Base-by-base conservation (phyloP, 2,113 vertebrate species). In the Eupsittula cactorum region DNA sequence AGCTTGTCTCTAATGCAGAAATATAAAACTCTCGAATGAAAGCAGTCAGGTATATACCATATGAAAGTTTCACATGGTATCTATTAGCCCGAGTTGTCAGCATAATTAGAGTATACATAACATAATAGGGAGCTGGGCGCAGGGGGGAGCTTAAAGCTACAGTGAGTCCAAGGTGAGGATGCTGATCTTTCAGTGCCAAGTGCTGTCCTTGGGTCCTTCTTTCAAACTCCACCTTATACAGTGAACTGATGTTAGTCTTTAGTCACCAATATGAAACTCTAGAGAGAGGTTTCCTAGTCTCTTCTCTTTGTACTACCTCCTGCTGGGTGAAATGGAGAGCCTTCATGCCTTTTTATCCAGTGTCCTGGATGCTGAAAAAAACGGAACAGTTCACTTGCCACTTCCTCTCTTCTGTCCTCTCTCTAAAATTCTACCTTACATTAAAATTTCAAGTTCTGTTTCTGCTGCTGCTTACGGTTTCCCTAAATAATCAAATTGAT, bases 11-110 rank as follows among this genome's bases (percentile, higher is more conserved):
- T 44, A 92, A 41, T 2, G 16, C 57, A 4, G 18, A 42, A 71
- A 50, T 35, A 74, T 2, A 67, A 63, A 73, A 69, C 23, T 76
- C 49, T 63, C 52, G 8, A 57, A 23, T n/a, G 44, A 64, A 7
- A 12, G 16, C 3, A 65, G 20, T 46, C 15, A 69, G 23, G 35
- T 5, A n/a, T 0, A 80, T 59, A 44, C 8, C 20, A 25, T 3
- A 33, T 18, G 17, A 23, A 71, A 69, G 13, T 28, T 81, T 29
- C 19, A 67, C 13, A 23, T 39, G 29, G 23, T 27, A 80, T n/a
- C 35, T 53, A 13, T 49, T 21, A 68, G 64, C 18, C 46, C 0
- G 0, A 84, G 27, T 8, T 52, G 4, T 46, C 28, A 50, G 28
- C 16, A 27, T 55, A 60, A 64, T 39, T 37, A 42, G 7, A 73